A percentile compares a stretch with the other conserved stretches of the same genome.
Conservation (phyloP, 2,113 vertebrate genomes). For the Brienomyrus longianalis region DNA sequence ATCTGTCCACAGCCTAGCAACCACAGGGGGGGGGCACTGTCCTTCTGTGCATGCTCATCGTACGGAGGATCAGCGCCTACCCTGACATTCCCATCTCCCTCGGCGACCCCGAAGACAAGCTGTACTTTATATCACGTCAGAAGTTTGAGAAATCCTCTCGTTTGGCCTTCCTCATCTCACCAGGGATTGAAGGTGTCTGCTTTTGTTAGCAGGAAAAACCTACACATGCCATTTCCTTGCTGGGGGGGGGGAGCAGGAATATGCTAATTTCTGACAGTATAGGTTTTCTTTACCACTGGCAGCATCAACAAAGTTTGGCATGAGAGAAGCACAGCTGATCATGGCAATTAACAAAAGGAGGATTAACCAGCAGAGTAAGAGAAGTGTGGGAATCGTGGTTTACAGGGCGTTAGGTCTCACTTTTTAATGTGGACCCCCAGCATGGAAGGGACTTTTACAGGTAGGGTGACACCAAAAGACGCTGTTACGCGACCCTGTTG, state of each 20-base stretch:
- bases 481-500: background rate
- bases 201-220: background rate
- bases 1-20: background rate
- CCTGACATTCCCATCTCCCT: background rate
- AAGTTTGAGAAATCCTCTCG: background rate
- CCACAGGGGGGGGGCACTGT: background rate
- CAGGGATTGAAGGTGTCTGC: background rate
- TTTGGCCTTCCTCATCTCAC: background rate
- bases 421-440: background rate
- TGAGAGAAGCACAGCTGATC: background rate
- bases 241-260: background rate
- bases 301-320: background rate
- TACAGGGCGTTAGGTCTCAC: background rate
- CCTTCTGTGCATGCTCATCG: background rate
- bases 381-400: background rate
- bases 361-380: background rate
- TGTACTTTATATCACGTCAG: background rate
- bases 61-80: background rate
- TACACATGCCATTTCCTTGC: background rate
- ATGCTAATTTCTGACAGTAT: background rate
- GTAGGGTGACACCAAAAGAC: background rate
- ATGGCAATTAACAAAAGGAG: background rate
- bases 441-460: background rate
- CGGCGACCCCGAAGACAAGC: slow-evolving; percentile 20
- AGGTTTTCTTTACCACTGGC: background rate